Base-by-base conservation (phyloP, 2,113 vertebrate species). In the Vulpes vulpes region DNA sequence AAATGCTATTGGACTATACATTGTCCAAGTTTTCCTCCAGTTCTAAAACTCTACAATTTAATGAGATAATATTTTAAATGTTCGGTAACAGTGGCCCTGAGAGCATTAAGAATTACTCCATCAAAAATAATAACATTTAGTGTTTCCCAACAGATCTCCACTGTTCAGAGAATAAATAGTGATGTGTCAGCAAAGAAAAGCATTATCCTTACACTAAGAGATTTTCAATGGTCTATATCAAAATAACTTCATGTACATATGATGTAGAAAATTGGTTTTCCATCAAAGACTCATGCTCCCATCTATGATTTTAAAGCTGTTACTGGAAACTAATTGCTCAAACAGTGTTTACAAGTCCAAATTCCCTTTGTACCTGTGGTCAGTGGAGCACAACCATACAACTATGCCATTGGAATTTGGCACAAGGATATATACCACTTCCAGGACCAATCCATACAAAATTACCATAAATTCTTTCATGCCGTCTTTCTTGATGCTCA, bases 81-180 rank as follows among this genome's bases (percentile, higher is more conserved):
- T 74, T 85, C 89, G 30, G 79, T 81, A 82, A 80, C 9, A 82
- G 60, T 82, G 51, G 19, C 32, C 11, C 22, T 94, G 23, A 89
- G 20, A 87, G 3, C 16, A 94, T 73, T 57, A 60, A 85, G 84
- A 81, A 69, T 3, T 64, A 84, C 73, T 90, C 88, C 22, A 81
- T 89, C 12, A 92, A 78, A 95, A 82, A 53, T 67, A 82, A 38
- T 23, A 90, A 71, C 8, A 91, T 30, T 65, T 20, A 35, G 17
- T 55, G 22, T 79, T 82, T 89, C 55, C 92, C 57, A 57, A 9
- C 59, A 65, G 25, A 8, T 67, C 22, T 69, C n/a, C n/a, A 78
- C 32, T 84, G 2, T 81, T 96, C 38, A 91, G 69, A 55, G 49
- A 96, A 79, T 62, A 96, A 89, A 97, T 5, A 92, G 12, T 73